Evolutionary conservation across 2,113 vertebrate genomes (phyloP), one percentile per base, ranked within the genome.

Genomic region (Emydura subglobosa): DNA sequence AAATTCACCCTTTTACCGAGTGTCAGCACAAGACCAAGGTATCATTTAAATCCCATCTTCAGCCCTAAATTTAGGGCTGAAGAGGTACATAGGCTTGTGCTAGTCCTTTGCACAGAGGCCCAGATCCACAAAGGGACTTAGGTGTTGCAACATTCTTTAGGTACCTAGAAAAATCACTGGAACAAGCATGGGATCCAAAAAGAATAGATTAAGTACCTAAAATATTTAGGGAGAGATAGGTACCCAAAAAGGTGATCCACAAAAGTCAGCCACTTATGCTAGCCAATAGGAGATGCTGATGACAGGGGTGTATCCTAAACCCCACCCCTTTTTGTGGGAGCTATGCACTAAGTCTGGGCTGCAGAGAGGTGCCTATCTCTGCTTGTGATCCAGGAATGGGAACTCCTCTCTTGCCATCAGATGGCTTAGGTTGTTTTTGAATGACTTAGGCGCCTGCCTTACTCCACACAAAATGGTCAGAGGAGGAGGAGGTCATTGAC

Each of bases 61-160:
- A 47, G 10, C 1, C 54, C 21, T 57, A 3, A 7, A 54, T 51
- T 50, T 29, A 83, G 86, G n/a, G 2, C 3, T 25, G 59, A 0
- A 53, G 39, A 57, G 5, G 2, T 10, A 89, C 19, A 61, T 7
- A 31, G 22, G 0, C 6, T 65, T 72, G 34, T 9, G 8, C n/a
- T n/a, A 39, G 65, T 72, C 17, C 13, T 72, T n/a, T 72, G 57
- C 12, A 29, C 27, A 59, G 11, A 59, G 57, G 27, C 57, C 57
- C 59, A 65, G 14, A 68, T 68, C 65, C 34, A 68, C 65, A 68
- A 68, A n/a, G 34, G 34, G 31, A n/a, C 34, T n/a, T 19, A n/a
- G 4, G 17, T 68, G 8, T n/a, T 21, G 8, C 65, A n/a, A 68
- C 65, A 21, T 19, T 34, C 65, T 68, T 68, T n/a, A n/a, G 34